phyloP scores from a whole-genome alignment of 92 coral and sea anemone genomes.

The Pocillopora grandis region DNA sequence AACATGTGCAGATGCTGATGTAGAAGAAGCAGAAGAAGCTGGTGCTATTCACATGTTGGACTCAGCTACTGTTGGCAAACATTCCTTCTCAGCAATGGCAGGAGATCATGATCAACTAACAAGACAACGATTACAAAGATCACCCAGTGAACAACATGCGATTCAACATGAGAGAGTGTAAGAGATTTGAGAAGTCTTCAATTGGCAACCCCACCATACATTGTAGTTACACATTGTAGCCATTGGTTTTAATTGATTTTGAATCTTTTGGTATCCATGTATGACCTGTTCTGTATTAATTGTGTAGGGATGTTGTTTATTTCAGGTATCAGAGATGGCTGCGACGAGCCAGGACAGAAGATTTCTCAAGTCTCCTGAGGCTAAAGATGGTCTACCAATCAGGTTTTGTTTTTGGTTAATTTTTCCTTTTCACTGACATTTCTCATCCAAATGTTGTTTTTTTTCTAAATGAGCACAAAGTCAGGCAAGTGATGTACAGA shows the following conservation, averaged over 20 bases:
- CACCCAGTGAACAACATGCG: conserved; percentile 75
- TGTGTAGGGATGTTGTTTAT: too few relatives aligned
- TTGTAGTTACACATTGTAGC: too few relatives aligned
- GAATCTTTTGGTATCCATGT: too few relatives aligned
- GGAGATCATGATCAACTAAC: conserved; percentile 92
- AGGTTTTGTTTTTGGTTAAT: conserved; percentile 53
- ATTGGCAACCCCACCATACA: too few relatives aligned
- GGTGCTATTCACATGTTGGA: conserved; percentile 52
- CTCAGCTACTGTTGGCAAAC: conserved; percentile 79
- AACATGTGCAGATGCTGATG: conserved; percentile 32
- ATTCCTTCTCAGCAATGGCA: conserved; percentile 93
- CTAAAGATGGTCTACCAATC: conserved; percentile 87
- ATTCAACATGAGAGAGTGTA: conserved; percentile 90
- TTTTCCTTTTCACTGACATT: too few relatives aligned
- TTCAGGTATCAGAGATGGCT: conserved; percentile 93
- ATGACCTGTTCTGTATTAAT: too few relatives aligned
- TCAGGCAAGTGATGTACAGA: too few relatives aligned
- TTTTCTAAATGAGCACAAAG: too few relatives aligned
- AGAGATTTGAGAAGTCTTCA: conserved; percentile 23
- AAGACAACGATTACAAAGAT: conserved; percentile 82
- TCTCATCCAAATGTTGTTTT: too few relatives aligned
- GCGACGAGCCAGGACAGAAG: conserved; percentile 88
- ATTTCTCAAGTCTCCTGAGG: conserved; percentile 76
- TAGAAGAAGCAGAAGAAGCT: conserved; percentile 66
- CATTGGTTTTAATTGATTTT: too few relatives aligned